Evolutionary conservation across 1,140 invertebrate genomes (phyloP), one percentile per base, ranked within the genome.

Genomic region (Philotrypesis tridentata): DNA sequence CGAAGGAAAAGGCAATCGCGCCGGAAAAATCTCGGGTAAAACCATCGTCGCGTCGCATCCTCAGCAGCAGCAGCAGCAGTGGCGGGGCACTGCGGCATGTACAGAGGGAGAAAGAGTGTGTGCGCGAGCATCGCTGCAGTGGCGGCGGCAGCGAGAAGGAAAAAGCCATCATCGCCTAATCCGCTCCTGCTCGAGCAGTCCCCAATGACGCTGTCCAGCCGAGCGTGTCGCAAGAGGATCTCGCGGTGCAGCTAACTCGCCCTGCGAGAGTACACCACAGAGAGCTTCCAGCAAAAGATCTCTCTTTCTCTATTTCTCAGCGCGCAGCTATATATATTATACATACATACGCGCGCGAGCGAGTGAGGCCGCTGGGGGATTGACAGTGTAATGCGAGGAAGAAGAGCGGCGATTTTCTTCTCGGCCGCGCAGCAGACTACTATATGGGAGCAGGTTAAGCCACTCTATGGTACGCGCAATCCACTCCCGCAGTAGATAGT

Each of bases 21-120:
- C 76, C 65, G 68, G 79, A 83, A 80, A 85, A 83, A 81, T 76
- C 37, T 37, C 63, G 25, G 14, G 37, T 61, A 27, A 48, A 55
- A 68, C 43, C 37, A 65, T 65, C 37, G 5, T 68, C 23, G 23
- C n/a, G 63, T 68, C 43, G 27, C 72, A n/a, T 61, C 29, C 48
- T 3, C 27, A 12, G 21, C 17, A 37, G 33, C 33, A 5, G 33
- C 9, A 37, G 3, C 33, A 37, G 33, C n/a, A n/a, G n/a, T n/a
- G 9, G 33, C 33, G 33, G 9, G 23, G 11, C 14, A 9, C 48
- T 61, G 23, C 48, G 3, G 0, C 40, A n/a, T 43, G 14, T 43
- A 43, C 17, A 43, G 7, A 63, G n/a, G 12, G 63, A 65, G n/a
- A n/a, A n/a, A n/a, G n/a, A n/a, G n/a, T n/a, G n/a, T n/a, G n/a